Evolutionary conservation across 1,140 invertebrate species (phyloP).

Genomic region (Calycopis cecrops): DNA sequence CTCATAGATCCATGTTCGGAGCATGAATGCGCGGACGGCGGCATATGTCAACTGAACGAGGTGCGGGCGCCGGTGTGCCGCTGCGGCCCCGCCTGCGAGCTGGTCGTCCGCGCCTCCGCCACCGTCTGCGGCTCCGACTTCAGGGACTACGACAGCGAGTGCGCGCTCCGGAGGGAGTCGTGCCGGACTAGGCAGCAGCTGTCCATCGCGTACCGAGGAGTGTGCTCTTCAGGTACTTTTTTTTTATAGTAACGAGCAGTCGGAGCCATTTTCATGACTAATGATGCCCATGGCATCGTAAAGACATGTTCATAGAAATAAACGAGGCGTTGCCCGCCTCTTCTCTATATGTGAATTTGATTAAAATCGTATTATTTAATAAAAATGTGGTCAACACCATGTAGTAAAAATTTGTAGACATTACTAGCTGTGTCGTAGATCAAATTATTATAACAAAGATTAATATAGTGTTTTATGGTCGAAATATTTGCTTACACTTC

Average conservation of each 20-base stretch:
- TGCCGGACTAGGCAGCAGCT: constrained; percentile 82
- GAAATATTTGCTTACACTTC: too few species aligned
- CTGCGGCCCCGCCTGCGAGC: constrained; percentile 85
- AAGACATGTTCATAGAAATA: too few species aligned
- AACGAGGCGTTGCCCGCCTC: too few species aligned
- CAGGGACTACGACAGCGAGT: constrained; percentile 91
- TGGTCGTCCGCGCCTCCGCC: constrained; percentile 79
- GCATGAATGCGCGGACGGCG: constrained; percentile 83
- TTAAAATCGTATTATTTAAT: background rate
- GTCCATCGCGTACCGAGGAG: constrained; percentile 86
- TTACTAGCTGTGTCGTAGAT: too few species aligned
- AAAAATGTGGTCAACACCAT: too few species aligned
- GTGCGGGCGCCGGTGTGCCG: constrained; percentile 85
- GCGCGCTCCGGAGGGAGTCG: constrained; percentile 83
- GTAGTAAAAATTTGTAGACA: too few species aligned
- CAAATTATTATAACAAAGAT: too few species aligned
- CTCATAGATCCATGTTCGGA: constrained; percentile 87
- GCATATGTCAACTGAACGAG: constrained; percentile 88
- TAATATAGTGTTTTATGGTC: too few species aligned
- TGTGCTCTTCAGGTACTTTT: constrained; percentile 84
- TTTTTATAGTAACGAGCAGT: too few species aligned
- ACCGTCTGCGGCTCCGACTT: constrained; percentile 89
- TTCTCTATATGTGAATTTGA: too few species aligned
- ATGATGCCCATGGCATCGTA: too few species aligned
- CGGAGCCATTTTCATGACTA: too few species aligned